Evolutionary conservation across 2,113 vertebrate genomes (phyloP), one percentile per base, ranked within the genome.

Genomic region (Pseudopipra pipra): DNA sequence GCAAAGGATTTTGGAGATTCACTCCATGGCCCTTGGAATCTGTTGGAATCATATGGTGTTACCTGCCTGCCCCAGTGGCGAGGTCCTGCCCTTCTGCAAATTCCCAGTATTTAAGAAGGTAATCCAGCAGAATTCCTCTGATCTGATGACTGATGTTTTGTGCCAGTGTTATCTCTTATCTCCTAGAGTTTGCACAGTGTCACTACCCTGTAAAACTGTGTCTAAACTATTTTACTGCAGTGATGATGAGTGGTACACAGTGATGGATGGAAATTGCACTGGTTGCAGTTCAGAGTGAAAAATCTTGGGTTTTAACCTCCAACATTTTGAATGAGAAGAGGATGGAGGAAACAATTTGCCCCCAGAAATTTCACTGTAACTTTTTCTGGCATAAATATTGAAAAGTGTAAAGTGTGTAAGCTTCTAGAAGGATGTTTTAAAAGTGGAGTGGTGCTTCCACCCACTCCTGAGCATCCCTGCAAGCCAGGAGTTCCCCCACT

Each of bases 161-260:
- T 80, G 37, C 31, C 33, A 24, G 15, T 30, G 25, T 54, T 85
- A 72, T 56, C 4, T 33, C 82, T 85, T 58, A 61, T 30, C 27
- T 77, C n/a, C 10, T 5, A 43, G n/a, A 30, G 21, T 47, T 92
- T 86, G 56, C 5, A 1, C 31, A 33, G 7, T 37, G 47, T 51
- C 27, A 12, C 30, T 59, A 1, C 12, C 17, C 43, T 39, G 16
- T 81, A 35, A 63, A 49, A 58, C 14, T 4, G 2, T 9, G 31
- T 44, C 49, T 43, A 1, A 77, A 58, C 23, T 49, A 4, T 24
- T 6, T 51, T 8, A 17, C 3, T 12, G 43, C 43, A n/a, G 11
- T 43, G 51, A 23, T 0, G 1, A 37, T 63, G n/a, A 43, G 47
- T 13, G 9, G 8, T 33, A 9, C 3, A 49, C 43, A 31, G 25